phyloP scores from a whole-genome alignment of 1,140 invertebrate species.

The Drosophila gunungcola region DNA sequence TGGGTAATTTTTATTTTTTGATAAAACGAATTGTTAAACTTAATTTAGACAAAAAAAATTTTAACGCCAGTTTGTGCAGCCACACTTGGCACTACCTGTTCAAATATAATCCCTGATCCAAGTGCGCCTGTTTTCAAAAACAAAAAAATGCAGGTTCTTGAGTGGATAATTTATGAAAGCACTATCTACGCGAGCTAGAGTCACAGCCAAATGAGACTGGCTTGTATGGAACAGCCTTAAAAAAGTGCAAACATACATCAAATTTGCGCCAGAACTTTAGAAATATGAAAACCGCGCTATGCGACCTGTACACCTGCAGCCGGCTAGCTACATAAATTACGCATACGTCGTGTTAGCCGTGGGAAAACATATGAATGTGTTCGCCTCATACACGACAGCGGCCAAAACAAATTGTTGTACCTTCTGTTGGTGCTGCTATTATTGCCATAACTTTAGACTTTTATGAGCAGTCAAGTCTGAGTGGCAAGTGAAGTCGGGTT shows the following conservation, averaged over 20 bases:
- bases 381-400: constrained; percentile 9
- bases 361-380: constrained; percentile 59
- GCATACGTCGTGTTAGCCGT: constrained; percentile 69
- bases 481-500: background rate
- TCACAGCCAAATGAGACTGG: constrained; percentile 7
- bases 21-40: no score
- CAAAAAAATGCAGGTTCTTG: background rate
- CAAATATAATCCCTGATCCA: background rate
- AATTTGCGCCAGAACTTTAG: constrained; percentile 59
- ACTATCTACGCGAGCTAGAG: background rate
- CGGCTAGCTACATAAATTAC: constrained; percentile 62
- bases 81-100: background rate
- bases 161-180: constrained; percentile 11
- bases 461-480: constrained; percentile 49
- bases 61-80: background rate
- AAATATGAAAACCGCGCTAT: constrained; percentile 70
- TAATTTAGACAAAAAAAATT: no score
- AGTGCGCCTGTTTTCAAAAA: background rate
- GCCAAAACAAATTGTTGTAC: constrained; percentile 43
- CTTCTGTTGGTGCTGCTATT: constrained; percentile 42
- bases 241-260: constrained; percentile 54
- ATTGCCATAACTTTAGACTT: constrained; percentile 70
- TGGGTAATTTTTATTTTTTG: no score
- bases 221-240: background rate
- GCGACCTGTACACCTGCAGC: constrained; percentile 57